Base-by-base conservation (phyloP, 2,113 vertebrate genomes). In the Dasyornis broadbenti region DNA sequence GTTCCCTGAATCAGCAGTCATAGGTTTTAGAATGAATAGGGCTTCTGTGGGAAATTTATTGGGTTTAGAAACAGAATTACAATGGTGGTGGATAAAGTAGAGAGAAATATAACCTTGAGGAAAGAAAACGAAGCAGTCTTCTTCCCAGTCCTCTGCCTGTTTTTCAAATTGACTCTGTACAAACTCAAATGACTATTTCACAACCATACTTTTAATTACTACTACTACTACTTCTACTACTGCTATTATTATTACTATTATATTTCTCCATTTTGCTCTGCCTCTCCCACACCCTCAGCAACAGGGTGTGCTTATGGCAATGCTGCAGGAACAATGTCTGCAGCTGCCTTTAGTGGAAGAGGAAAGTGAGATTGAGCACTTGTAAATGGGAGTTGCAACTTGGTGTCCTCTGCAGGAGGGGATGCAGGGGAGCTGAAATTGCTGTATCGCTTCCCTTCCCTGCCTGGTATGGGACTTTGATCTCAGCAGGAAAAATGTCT, bases 1-100 rank as follows among this genome's bases (percentile, higher is more conserved):
- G 90, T 63, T 94, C 68, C 85, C 96, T 95, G 93, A 94, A 45
- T 92, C 95, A 97, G 92, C 93, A 96, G 71, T 82, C 87, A 54
- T 5, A 80, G 87, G 42, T 82, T 52, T 93, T 80, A 88, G 78
- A 90, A 95, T 64, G 85, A 93, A 88, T 86, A 92, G 82, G 31
- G 56, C 79, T 94, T 94, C 78, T 73, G 52, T 50, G 87, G 90
- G 82, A 94, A 92, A 95, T 93, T 86, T 96, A 91, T 95, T 94
- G 86, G 82, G 39, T 94, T 96, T 80, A 77, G 79, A 80, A 91
- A 82, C 77, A 91, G 90, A 92, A 92, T 90, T 93, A 88, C 52
- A 83, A 27, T 63, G 84, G 54, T 73, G 54, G 70, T 42, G 47
- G 87, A 70, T 93, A 86, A 95, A 93, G 89, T 17, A 92, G 20